phyloP scores from a whole-genome alignment of 2,888 invertebrate species.

The Platycnemis pennipes region DNA sequence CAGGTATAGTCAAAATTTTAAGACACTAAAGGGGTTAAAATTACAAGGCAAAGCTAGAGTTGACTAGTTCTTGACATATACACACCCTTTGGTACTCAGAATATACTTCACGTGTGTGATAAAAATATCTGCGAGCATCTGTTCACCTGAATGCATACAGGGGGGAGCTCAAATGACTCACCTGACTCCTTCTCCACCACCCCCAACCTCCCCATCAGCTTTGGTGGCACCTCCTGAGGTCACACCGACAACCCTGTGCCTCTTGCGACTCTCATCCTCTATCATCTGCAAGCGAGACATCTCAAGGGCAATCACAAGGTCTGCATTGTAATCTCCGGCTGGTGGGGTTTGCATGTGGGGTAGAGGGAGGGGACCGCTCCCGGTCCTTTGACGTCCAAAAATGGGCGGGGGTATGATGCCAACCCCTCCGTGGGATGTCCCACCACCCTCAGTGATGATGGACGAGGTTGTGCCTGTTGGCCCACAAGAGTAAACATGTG shows the following conservation, averaged over 20 bases:
- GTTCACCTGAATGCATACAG: not conserved
- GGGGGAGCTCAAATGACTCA: not conserved
- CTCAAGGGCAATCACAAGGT: slow-evolving; percentile 84
- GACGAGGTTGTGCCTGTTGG: slow-evolving; percentile 52
- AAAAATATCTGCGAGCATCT: no score
- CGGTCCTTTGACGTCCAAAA: slow-evolving; percentile 73
- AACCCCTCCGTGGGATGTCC: not conserved
- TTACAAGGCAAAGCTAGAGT: no score
- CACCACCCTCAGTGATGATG: slow-evolving; percentile 9
- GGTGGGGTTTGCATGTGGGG: slow-evolving; percentile 44
- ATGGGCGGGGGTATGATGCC: not conserved
- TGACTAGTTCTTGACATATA: no score
- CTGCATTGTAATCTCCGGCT: slow-evolving; percentile 81
- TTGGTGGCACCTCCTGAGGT: not conserved
- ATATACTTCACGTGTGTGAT: no score
- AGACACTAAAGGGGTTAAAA: no score
- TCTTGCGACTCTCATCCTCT: slow-evolving; percentile 82
- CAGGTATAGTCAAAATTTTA: no score
- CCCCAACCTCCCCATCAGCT: not conserved
- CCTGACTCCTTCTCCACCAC: slow-evolving; percentile 43
- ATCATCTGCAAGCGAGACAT: slow-evolving; percentile 86
- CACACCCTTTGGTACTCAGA: no score
- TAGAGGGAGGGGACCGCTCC: slow-evolving; percentile 72
- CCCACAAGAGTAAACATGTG: no score
- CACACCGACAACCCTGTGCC: slow-evolving; percentile 73